Evolutionary conservation across 2,888 invertebrate species (phyloP).

Genomic region (Drosophila pseudotalamancana): DNA sequence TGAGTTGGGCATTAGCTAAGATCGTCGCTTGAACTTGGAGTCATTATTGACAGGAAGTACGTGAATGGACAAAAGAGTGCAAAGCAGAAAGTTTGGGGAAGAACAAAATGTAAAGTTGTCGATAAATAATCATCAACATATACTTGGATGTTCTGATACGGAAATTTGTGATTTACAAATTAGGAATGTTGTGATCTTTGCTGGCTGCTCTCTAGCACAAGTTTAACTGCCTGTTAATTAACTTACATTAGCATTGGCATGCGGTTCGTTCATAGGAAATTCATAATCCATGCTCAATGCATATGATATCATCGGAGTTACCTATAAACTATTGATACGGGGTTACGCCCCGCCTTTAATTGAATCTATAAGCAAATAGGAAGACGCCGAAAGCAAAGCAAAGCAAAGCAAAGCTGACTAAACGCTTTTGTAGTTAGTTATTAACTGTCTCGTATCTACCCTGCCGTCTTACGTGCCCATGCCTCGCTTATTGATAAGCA

Average conservation of each 20-base stretch:
- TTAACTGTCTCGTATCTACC: conserved; percentile 3
- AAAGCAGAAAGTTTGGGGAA: background rate
- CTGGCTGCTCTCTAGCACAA: background rate
- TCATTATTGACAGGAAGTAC: background rate
- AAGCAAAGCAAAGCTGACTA: conserved; percentile 19
- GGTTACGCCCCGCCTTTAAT: conserved; percentile 5
- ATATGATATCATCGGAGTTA: conserved; percentile 41
- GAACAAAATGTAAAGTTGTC: background rate
- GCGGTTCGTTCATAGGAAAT: conserved; percentile 26
- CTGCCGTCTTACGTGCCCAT: conserved; percentile 45
- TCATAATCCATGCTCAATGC: conserved; percentile 1
- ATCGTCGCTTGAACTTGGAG: conserved; percentile 31
- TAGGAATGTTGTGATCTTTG: background rate
- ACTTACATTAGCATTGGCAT: conserved; percentile 37
- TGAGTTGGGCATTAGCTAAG: conserved; percentile 33
- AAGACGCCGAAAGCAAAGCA: conserved; percentile 18
- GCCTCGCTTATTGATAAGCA: conserved; percentile 62
- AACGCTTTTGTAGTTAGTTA: conserved; percentile 9
- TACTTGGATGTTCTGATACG: background rate
- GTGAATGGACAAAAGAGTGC: background rate
- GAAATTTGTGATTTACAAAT: background rate
- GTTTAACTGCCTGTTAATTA: conserved; percentile 9
- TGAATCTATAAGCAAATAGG: conserved; percentile 4
- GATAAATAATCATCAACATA: no score
- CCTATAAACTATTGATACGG: background rate